Percentiles rank a stretch among this genome's conserved stretches.
Conservation (phyloP, 2,888 invertebrate species). For the Tribolium freemani region DNA sequence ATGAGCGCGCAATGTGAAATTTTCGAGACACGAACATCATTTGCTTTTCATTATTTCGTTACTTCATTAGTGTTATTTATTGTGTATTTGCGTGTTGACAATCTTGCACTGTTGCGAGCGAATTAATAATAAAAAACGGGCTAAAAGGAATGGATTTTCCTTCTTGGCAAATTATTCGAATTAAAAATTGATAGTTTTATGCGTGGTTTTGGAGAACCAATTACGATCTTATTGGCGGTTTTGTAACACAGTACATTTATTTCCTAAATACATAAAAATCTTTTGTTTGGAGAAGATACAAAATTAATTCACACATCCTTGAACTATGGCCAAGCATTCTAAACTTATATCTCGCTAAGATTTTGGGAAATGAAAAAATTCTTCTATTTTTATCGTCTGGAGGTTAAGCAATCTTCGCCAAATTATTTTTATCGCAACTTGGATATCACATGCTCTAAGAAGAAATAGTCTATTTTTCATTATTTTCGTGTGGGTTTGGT, state of each 20-base stretch:
- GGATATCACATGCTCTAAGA: too few relatives aligned
- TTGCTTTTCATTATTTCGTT: not conserved
- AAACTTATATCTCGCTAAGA: not conserved
- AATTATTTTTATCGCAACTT: too few relatives aligned
- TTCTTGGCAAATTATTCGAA: not conserved
- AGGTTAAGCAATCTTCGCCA: not conserved
- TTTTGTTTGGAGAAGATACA: not conserved
- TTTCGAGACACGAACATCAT: not conserved
- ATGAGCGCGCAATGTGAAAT: not conserved
- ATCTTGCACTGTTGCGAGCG: not conserved
- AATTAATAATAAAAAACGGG: not conserved
- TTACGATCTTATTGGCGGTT: too few relatives aligned
- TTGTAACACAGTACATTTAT: not conserved
- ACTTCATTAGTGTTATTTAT: not conserved
- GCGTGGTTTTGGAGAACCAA: too few relatives aligned
- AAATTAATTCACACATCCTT: not conserved
- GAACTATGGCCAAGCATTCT: not conserved
- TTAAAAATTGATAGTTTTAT: not conserved
- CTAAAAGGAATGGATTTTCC: not conserved
- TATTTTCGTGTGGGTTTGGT: too few relatives aligned
- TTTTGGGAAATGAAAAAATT: not conserved
- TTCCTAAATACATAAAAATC: not conserved
- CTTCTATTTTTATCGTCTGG: not conserved
- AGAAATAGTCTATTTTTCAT: too few relatives aligned
- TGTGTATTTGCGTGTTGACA: not conserved